Evolutionary conservation across 2,797 vertebrate species (phyloP), one percentile per base, ranked within the genome.

Genomic region (Sebastes minor): DNA sequence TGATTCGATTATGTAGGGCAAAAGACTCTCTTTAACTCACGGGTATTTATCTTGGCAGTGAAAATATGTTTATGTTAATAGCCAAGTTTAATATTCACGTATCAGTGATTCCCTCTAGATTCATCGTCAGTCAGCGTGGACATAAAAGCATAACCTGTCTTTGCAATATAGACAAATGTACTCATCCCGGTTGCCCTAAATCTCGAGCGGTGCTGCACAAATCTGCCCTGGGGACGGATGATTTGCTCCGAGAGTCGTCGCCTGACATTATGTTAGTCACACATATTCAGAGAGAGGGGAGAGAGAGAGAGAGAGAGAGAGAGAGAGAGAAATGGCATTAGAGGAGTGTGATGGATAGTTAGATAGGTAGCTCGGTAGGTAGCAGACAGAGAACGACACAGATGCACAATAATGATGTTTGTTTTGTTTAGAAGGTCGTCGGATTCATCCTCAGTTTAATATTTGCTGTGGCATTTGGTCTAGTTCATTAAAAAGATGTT

Each of bases 241-340:
- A 85, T 86, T 85, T 85, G 76, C 72, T 84, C 67, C n/a, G 65
- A 87, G 85, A 92, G 76, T 80, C 2, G 53, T 71, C 8, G 68
- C 55, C 74, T 71, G 74, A 83, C 73, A 75, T 74, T 52, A 66
- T 76, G 85, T 85, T 86, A 81, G 80, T 88, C 74, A 81, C 53
- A 73, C 59, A 52, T 67, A 81, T 81, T 72, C 79, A 71, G 66
- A 71, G 67, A 49, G 10, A n/a, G 25, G 23, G 38, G 14, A 0
- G 67, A 35, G 10, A 18, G 28, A 25, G 27, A 28, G 27, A 27
- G 27, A 27, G 30, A 74, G 13, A 59, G 35, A 64, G n/a, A n/a
- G n/a, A n/a, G n/a, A n/a, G n/a, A n/a, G n/a, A n/a, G n/a, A n/a
- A n/a, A 65, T 46, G 25, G 49, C 65, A 74, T 64, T 42, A 80